Percentiles rank a stretch among this genome's conserved stretches.
Evolutionary conservation across 2,113 vertebrate species (phyloP).

Genomic region (Archocentrus centrarchus): DNA sequence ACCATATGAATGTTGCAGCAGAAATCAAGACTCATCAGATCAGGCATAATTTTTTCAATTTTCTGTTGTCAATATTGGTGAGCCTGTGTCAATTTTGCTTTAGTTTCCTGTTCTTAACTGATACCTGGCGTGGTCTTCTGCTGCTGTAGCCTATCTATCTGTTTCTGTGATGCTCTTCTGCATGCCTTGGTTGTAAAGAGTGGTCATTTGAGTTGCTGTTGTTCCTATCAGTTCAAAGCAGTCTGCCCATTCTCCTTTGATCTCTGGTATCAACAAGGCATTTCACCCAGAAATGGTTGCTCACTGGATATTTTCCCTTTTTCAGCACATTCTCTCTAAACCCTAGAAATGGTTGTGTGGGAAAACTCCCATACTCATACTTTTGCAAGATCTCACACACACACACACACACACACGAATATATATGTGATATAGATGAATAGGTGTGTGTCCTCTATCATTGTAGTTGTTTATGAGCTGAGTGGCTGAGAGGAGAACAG

Average conservation of each 20-base stretch:
- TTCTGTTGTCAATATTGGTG: neutral
- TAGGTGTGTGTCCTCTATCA: too few species aligned
- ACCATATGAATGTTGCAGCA: too few species aligned
- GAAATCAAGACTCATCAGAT: too few species aligned
- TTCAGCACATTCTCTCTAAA: neutral
- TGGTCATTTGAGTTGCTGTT: neutral
- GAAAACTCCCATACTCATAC: neutral
- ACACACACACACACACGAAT: too few species aligned
- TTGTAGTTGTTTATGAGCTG: too few species aligned
- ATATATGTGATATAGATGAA: too few species aligned
- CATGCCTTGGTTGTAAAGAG: neutral
- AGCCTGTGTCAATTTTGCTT: neutral
- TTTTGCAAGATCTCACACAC: too few species aligned
- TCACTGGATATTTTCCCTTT: neutral
- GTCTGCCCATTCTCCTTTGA: neutral
- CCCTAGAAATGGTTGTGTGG: neutral
- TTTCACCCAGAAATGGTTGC: neutral
- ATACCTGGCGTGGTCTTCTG: neutral
- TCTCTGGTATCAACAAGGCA: neutral
- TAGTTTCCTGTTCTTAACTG: neutral
- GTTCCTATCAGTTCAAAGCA: neutral
- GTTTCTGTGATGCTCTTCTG: neutral
- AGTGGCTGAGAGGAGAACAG: too few species aligned
- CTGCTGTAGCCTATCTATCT: neutral
- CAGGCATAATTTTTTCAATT: too few species aligned